Percentiles rank a stretch among this genome's conserved stretches.
Evolutionary conservation across 2,888 invertebrate genomes (phyloP).

Genomic region (Dynastes grantii): DNA sequence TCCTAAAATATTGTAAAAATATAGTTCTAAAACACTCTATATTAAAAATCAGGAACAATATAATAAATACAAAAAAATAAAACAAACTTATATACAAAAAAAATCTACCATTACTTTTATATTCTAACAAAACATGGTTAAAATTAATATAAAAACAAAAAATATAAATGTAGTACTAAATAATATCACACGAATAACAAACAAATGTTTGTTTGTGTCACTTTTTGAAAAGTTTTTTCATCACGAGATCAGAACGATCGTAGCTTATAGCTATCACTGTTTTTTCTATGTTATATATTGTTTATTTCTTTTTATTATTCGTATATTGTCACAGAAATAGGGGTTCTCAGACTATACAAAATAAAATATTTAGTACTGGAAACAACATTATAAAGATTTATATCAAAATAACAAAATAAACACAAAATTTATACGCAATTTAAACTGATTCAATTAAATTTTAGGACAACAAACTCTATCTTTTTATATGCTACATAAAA

Average conservation of each 20-base stretch:
- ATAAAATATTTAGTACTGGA: constrained; percentile 37
- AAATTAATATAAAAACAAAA: constrained; percentile 64
- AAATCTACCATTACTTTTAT: constrained; percentile 53
- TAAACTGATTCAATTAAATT: not conserved
- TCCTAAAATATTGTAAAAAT: constrained; percentile 47
- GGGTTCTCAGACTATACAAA: constrained; percentile 43
- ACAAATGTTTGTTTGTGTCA: constrained; percentile 67
- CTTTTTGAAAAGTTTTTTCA: constrained; percentile 63
- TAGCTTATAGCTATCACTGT: constrained; percentile 62
- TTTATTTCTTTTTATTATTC: constrained; percentile 36
- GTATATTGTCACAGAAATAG: constrained; percentile 45
- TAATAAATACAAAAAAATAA: constrained; percentile 67
- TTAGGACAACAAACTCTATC: constrained; percentile 12
- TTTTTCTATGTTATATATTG: constrained; percentile 41
- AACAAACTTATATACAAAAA: constrained; percentile 66
- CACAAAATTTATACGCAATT: constrained; percentile 12
- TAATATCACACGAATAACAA: constrained; percentile 71
- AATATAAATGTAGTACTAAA: constrained; percentile 69
- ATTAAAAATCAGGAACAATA: constrained; percentile 69
- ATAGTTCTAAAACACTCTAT: constrained; percentile 44
- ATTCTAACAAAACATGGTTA: constrained; percentile 57
- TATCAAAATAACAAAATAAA: constrained; percentile 43
- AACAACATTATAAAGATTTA: constrained; percentile 44
- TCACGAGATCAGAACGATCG: constrained; percentile 69
- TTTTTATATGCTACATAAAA: constrained; percentile 26